Evolutionary conservation across 2,888 invertebrate species (phyloP).

Genomic region (Amphimallon solstitiale): DNA sequence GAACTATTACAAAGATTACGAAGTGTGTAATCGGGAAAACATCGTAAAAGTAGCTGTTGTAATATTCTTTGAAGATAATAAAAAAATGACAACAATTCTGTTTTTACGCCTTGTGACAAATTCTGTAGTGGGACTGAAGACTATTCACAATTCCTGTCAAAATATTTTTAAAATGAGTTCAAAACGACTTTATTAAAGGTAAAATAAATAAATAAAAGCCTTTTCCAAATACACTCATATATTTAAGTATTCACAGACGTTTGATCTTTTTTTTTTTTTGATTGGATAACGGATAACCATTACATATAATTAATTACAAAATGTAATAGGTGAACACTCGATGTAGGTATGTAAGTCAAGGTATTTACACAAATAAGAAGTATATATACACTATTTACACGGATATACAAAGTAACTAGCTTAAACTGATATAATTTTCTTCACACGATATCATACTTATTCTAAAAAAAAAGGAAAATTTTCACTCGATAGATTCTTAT

Average conservation of each 20-base stretch:
- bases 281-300: constrained; percentile 58
- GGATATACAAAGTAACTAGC: constrained; percentile 51
- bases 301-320: constrained; percentile 56
- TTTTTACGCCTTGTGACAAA: too few species aligned
- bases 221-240: constrained; percentile 55
- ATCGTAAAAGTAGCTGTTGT: too few species aligned
- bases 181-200: too few species aligned
- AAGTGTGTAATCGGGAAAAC: too few species aligned
- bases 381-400: constrained; percentile 53
- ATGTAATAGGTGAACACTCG: constrained; percentile 55
- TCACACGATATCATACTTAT: constrained; percentile 46
- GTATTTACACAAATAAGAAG: constrained; percentile 55
- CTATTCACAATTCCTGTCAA: too few species aligned
- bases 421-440: constrained; percentile 48
- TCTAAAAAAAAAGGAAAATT: constrained; percentile 38
- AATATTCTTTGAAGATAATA: too few species aligned
- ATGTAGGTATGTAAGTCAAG: constrained; percentile 48
- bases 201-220: constrained; percentile 35
- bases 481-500: constrained; percentile 15
- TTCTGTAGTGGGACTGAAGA: too few species aligned
- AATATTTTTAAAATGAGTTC: too few species aligned
- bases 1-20: too few species aligned
- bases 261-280: constrained; percentile 46
- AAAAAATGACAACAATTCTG: too few species aligned
- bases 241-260: constrained; percentile 59